Evolutionary conservation across 2,888 invertebrate species (phyloP), one percentile per base, ranked within the genome.

Genomic region (Stomorhina lunata): DNA sequence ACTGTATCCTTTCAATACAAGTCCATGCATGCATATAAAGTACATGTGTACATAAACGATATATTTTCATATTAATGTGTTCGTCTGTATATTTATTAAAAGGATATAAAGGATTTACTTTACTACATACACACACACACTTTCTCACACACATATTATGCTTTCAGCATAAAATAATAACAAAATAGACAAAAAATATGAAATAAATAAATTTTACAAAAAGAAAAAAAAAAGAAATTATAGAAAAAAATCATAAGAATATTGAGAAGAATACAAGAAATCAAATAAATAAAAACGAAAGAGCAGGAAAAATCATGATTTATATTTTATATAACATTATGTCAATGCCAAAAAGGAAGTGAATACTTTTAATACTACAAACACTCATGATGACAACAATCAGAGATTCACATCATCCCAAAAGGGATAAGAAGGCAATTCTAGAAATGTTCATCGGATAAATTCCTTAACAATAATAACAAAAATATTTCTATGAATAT

Each of bases 381-480:
- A 53, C 50, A 32, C n/a, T n/a, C 22, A 50, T 63, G 12, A 77
- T 48, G 50, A 66, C 20, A 27, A 37, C 34, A 17, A 66, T 37
- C 15, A 40, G n/a, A 22, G 37, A 76, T 76, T 12, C 12, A 1
- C 5, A 29, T 40, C 15, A 76, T 59, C 48, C 22, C n/a, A 12
- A n/a, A 12, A 7, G 34, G 34, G 22, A 22, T 77, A 45, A 63
- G 37, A 57, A 29, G 59, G 66, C 68, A 69, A 40, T 48, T 25
- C 9, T 45, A 4, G 5, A 20, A 55, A 78, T 63, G 17, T 50
- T 71, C 43, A 63, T 32, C 25, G 12, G 25, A 76, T 57, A 68
- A 65, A 80, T 76, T 80, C 75, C 48, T 63, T 57, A 63, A 43
- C 20, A 78, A 80, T 17, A 78, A 78, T 27, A 55, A 34, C 10